These are phyloP conservation scores for Neopipo cinnamomea DNA, from an alignment of 2,113 vertebrate genomes.

Conservation along the genomic window DNA sequence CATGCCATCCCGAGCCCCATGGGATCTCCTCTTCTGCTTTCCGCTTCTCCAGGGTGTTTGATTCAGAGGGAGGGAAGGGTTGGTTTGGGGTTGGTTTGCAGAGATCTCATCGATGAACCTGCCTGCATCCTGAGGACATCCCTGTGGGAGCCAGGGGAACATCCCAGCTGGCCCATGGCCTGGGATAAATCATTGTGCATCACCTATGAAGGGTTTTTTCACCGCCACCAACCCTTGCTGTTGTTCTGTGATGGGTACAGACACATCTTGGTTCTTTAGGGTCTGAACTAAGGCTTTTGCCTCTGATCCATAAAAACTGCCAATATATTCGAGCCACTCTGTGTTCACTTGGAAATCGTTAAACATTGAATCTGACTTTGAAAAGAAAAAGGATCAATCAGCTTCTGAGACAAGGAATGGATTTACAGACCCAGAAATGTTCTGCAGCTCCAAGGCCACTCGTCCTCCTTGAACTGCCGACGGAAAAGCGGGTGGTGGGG, in stretches of 20 bases:
- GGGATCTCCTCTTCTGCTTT: neutral
- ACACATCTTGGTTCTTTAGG: neutral
- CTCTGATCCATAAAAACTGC: conserved; percentile 3
- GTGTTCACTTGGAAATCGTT: conserved; percentile 30
- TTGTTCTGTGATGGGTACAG: neutral
- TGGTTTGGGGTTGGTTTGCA: neutral
- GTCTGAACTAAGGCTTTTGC: neutral
- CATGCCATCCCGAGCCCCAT: rapidly evolving
- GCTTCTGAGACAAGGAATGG: neutral
- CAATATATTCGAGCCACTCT: neutral
- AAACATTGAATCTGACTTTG: neutral
- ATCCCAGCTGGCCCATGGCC: neutral
- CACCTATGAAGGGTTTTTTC: neutral
- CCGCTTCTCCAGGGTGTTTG: neutral
- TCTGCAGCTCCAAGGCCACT: neutral
- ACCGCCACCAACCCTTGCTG: neutral
- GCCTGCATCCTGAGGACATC: neutral
- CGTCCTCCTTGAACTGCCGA: neutral
- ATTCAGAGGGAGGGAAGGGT: neutral
- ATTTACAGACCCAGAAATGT: neutral
- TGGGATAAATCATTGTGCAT: neutral
- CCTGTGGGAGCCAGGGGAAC: neutral
- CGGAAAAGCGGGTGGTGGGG: rapidly evolving
- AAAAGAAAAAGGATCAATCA: neutral
- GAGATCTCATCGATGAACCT: neutral